Percentiles rank a stretch among this genome's conserved stretches.
These are phyloP conservation scores for Tribolium madens DNA, from an alignment of 1,140 invertebrate genomes.

Conservation along the genomic window DNA sequence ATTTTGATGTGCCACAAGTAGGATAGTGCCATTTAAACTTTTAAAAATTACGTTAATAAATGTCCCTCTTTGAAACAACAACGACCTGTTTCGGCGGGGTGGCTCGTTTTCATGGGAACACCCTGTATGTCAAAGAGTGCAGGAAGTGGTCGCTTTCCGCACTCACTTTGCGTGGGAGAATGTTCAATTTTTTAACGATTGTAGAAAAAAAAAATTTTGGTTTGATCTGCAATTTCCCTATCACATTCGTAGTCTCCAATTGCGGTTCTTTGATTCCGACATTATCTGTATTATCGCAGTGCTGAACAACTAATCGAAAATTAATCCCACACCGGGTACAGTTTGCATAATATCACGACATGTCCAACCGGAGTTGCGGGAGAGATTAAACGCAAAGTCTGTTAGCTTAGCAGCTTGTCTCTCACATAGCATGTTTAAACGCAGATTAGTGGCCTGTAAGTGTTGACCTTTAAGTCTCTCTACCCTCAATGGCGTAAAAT, in stretches of 20 bases:
- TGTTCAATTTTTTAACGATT: too few species aligned
- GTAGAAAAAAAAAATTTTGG: too few species aligned
- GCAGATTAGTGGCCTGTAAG: constrained; percentile 43
- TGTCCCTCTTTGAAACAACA: too few species aligned
- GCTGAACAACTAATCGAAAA: constrained; percentile 47
- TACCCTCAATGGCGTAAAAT: neutral
- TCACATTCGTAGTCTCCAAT: neutral
- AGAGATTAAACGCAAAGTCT: constrained; percentile 40
- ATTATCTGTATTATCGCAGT: constrained; percentile 46
- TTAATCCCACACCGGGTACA: constrained; percentile 41
- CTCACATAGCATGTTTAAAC: constrained; percentile 42
- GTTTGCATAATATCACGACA: constrained; percentile 44
- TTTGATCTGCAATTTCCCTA: too few species aligned
- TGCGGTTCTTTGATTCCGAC: constrained; percentile 37
- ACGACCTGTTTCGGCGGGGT: too few species aligned
- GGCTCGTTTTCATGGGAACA: too few species aligned
- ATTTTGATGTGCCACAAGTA: too few species aligned
- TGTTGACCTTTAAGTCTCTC: constrained; percentile 43
- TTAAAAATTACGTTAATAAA: too few species aligned
- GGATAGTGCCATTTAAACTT: too few species aligned
- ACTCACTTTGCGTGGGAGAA: too few species aligned
- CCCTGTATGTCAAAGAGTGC: too few species aligned
- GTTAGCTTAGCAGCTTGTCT: constrained; percentile 46
- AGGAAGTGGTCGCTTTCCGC: too few species aligned
- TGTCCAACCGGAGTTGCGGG: constrained; percentile 41